These are phyloP conservation scores for Narcine bancroftii DNA, from an alignment of 2,113 vertebrate genomes.

Conservation along the genomic window DNA sequence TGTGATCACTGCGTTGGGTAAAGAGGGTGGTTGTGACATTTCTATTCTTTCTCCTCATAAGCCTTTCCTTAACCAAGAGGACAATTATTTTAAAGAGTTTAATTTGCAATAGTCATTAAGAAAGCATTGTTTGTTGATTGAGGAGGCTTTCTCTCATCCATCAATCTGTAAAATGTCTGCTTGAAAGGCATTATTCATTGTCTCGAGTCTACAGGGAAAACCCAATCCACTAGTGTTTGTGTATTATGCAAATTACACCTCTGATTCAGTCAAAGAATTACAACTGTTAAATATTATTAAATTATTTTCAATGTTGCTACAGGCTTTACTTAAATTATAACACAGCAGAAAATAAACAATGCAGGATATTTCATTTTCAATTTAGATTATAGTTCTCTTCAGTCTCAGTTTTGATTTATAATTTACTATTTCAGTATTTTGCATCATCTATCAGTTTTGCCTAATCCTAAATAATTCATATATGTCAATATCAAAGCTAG, in stretches of 20 bases:
- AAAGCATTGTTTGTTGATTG: neutral
- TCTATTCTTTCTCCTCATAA: neutral
- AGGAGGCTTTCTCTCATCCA: neutral
- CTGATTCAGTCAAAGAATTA: neutral
- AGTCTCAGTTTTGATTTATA: neutral
- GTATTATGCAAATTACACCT: neutral
- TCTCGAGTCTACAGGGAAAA: neutral
- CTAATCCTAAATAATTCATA: slow-evolving; percentile 22
- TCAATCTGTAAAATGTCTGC: neutral
- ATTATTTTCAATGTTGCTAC: neutral
- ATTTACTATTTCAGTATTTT: neutral
- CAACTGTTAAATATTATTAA: neutral
- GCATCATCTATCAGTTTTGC: neutral
- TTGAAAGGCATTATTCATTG: neutral
- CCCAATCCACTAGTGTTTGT: neutral
- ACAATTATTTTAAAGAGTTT: neutral
- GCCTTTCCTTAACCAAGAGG: neutral
- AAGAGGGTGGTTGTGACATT: neutral
- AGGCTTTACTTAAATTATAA: neutral
- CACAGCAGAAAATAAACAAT: neutral
- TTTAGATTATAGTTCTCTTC: neutral
- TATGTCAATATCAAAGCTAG: neutral
- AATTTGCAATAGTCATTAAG: no score
- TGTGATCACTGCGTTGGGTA: neutral
- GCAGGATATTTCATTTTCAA: neutral